Base-by-base conservation (phyloP, 2,113 vertebrate genomes). In the Eudorcas thomsonii region DNA sequence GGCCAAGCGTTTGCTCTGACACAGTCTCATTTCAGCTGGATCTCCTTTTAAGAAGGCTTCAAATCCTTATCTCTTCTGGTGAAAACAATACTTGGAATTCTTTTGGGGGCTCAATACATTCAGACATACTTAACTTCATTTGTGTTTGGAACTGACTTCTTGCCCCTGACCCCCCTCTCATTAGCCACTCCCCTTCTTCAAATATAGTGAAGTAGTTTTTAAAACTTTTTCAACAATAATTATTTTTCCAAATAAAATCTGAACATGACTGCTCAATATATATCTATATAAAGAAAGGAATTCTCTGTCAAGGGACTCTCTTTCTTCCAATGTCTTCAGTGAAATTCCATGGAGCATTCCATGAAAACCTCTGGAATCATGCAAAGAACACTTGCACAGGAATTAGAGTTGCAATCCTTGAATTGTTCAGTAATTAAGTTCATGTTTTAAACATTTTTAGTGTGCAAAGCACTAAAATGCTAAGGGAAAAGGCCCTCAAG, bases 81-180 rank as follows among this genome's bases (percentile, higher is more conserved):
- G 14, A 89, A 94, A 94, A 96, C 14, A 91, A 48, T 90, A 30
- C 43, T 48, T 87, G 77, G 15, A 78, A 94, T 94, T 91, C 28
- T 23, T 67, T 95, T 82, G 45, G 82, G 55, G 39, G 15, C n/a
- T 85, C n/a, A 25, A 25, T 48, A 36, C 80, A 50, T 74, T 92
- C 48, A 92, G 25, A 57, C 25, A 50, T 52, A 43, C 74, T 71
- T 74, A 59, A 84, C 5, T 95, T 87, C 88, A 25, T 82, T 59
- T 80, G 30, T 77, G 10, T 55, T 87, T 43, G 30, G 9, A 89
- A 82, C 60, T 82, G n/a, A 33, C 12, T 25, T 9, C n/a, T 93
- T 87, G 15, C 12, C 59, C 15, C 59, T 71, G 14, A 30, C 28
- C 2, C 48, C 48, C 1, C 26, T 28, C 30, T n/a, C n/a, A 36